Conservation (phyloP, 35 echinoderm and acorn worm genomes). For the Ptychodera flava region DNA sequence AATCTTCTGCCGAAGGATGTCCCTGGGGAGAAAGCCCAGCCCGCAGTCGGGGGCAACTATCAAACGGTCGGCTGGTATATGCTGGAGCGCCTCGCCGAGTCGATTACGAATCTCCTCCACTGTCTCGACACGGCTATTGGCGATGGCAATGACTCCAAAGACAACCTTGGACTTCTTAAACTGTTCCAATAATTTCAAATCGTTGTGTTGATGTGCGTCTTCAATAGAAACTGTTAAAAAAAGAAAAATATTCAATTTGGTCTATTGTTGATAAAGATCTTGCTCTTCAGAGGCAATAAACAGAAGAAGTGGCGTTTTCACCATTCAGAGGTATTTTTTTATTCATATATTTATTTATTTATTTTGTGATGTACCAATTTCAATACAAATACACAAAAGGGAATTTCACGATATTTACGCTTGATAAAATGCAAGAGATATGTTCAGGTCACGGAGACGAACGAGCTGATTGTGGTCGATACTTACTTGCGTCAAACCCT, state of each 20-base stretch:
- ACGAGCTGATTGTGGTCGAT: too few relatives aligned
- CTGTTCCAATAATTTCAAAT: slow-evolving; percentile 27
- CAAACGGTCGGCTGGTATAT: slow-evolving; percentile 36
- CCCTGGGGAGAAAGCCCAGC: slow-evolving; percentile 40
- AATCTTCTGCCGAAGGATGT: slow-evolving; percentile 43
- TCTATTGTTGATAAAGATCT: background rate
- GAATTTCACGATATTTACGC: too few relatives aligned
- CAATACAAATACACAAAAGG: too few relatives aligned
- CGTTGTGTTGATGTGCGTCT: slow-evolving; percentile 50
- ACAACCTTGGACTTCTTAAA: slow-evolving; percentile 52
- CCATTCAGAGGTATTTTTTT: too few relatives aligned
- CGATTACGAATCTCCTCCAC: slow-evolving; percentile 42
- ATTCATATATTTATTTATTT: too few relatives aligned
- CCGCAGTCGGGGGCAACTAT: slow-evolving; percentile 64
- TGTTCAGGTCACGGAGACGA: too few relatives aligned
- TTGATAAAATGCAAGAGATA: too few relatives aligned
- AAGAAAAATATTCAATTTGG: slow-evolving; percentile 2
- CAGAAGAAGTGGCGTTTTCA: background rate
- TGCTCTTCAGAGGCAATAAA: background rate
- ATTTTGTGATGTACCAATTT: too few relatives aligned
- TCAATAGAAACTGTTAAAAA: slow-evolving; percentile 48
- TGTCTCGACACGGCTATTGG: slow-evolving; percentile 37
- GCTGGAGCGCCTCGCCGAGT: slow-evolving; percentile 23
- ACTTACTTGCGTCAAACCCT: slow-evolving; percentile 56
- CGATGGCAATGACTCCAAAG: slow-evolving; percentile 42